Evolutionary conservation across 1,140 invertebrate species (phyloP).

Genomic region (Drosophila ogumai): DNA sequence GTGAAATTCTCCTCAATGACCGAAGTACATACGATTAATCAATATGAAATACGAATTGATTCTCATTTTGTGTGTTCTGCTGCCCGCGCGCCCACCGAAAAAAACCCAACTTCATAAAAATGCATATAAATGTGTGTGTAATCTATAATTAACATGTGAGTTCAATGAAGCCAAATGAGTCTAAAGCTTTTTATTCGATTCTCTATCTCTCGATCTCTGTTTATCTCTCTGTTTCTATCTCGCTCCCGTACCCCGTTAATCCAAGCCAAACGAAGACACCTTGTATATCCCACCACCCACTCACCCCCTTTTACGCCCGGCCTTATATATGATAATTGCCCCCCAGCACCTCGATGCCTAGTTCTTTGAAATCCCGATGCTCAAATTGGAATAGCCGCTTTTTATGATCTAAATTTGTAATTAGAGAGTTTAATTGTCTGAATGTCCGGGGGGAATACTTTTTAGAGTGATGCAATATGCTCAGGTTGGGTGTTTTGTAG

Average conservation of each 20-base stretch:
- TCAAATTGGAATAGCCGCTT: constrained; percentile 5
- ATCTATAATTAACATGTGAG: constrained; percentile 75
- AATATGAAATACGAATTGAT: constrained; percentile 76
- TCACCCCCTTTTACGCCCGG: background rate
- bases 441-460: background rate
- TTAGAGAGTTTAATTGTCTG: constrained; percentile 2
- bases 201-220: constrained; percentile 19
- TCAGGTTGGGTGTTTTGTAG: background rate
- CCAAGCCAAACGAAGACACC: constrained; percentile 24
- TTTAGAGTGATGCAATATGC: background rate
- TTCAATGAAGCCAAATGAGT: constrained; percentile 59
- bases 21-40: constrained; percentile 62
- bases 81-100: constrained; percentile 50
- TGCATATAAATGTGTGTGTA: constrained; percentile 62
- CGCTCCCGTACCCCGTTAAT: constrained; percentile 16
- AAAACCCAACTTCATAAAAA: constrained; percentile 44
- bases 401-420: background rate
- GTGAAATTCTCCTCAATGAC: constrained; percentile 40
- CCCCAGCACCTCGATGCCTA: constrained; percentile 22
- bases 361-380: constrained; percentile 1
- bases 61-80: constrained; percentile 72
- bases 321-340: constrained; percentile 13
- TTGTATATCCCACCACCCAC: constrained; percentile 7
- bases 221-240: constrained; percentile 9
- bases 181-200: constrained; percentile 59